phyloP scores from a whole-genome alignment of 2,888 invertebrate genomes.

The Isotomurus palustris region DNA sequence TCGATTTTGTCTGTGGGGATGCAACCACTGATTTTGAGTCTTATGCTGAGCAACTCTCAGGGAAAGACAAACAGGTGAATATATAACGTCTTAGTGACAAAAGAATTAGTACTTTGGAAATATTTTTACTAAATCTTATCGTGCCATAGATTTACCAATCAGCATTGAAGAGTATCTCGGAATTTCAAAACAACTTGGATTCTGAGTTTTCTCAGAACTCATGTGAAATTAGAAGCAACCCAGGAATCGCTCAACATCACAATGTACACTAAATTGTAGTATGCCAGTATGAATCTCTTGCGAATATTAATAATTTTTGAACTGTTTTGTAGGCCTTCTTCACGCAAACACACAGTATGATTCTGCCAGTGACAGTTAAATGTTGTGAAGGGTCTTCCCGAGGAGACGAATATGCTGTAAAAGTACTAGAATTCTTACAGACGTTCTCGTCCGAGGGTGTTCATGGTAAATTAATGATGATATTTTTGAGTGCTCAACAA shows the following conservation, averaged over 20 bases:
- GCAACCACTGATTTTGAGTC: background rate
- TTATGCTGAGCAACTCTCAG: background rate
- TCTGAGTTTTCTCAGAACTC: background rate
- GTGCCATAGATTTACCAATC: background rate
- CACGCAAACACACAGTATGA: constrained; percentile 16
- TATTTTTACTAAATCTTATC: background rate
- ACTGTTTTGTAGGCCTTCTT: constrained; percentile 17
- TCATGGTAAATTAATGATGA: constrained; percentile 18
- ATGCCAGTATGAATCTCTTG: background rate
- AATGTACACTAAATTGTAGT: constrained; percentile 4
- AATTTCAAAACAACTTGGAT: too few species aligned
- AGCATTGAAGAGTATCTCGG: too few species aligned
- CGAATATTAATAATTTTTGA: background rate
- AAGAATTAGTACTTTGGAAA: too few species aligned
- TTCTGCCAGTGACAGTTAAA: constrained; percentile 26
- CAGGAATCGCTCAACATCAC: constrained; percentile 11
- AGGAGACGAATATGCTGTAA: constrained; percentile 15
- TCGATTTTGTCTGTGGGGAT: constrained; percentile 31
- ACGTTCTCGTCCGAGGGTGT: constrained; percentile 27
- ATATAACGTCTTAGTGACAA: too few species aligned
- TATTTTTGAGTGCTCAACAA: too few species aligned
- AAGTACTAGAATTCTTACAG: constrained; percentile 22
- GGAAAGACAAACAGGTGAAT: constrained; percentile 8
- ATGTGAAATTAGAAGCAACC: constrained; percentile 8
- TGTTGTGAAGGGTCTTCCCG: constrained; percentile 23